Conservation (phyloP, 1,140 invertebrate species). For the Pseudomyrmex gracilis region DNA sequence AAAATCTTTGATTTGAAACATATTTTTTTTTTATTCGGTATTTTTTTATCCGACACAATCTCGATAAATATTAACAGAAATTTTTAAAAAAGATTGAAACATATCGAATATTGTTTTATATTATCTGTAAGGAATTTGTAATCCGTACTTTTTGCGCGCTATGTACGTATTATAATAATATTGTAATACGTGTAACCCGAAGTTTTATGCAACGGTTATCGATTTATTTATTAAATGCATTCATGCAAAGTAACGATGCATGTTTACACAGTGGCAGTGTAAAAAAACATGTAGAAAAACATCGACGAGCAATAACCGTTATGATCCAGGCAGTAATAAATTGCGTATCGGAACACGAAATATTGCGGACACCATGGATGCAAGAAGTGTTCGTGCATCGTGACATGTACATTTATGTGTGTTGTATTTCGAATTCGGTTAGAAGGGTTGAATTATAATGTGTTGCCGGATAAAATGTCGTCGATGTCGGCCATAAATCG, state of each 20-base stretch:
- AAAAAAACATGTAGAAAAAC: constrained; percentile 19
- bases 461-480: constrained; percentile 52
- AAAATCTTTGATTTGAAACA: too few species aligned
- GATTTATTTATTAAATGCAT: constrained; percentile 14
- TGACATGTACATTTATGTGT: constrained; percentile 1
- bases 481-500: constrained; percentile 47
- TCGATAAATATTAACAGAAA: too few species aligned
- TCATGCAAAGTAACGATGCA: constrained; percentile 3
- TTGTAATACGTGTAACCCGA: neutral
- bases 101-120: constrained; percentile 13
- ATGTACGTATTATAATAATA: neutral
- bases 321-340: constrained; percentile 21
- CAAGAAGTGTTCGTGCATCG: constrained; percentile 28
- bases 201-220: constrained; percentile 4
- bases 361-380: constrained; percentile 4
- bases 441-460: constrained; percentile 54
- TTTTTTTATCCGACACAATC: too few species aligned
- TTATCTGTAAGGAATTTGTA: neutral
- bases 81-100: neutral
- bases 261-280: neutral
- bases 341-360: constrained; percentile 27
- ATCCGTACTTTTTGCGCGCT: neutral
- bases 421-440: constrained; percentile 40
- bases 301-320: neutral
- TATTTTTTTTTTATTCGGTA: too few species aligned